Conservation (phyloP, 2,888 invertebrate genomes). For the Harpalus rubripes region DNA sequence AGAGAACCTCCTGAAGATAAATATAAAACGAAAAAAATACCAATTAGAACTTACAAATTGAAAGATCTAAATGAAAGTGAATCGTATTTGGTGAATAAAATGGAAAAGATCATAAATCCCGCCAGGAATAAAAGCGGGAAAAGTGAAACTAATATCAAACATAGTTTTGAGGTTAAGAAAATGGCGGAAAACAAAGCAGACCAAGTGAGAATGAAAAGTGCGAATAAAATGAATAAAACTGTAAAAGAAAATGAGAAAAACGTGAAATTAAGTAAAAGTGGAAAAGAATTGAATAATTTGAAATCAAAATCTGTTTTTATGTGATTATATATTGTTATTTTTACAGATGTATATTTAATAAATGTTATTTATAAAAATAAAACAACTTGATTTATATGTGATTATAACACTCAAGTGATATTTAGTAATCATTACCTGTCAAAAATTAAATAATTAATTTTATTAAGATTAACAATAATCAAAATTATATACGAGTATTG, state of each 20-base stretch:
- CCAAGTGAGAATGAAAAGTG: slow-evolving; percentile 9
- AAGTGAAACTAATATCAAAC: background rate
- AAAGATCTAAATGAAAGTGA: background rate
- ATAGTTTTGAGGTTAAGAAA: background rate
- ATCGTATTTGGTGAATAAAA: background rate
- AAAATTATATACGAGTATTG: background rate
- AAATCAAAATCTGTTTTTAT: slow-evolving; percentile 44
- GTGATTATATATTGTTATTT: background rate
- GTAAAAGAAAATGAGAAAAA: background rate
- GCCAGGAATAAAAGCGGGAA: background rate
- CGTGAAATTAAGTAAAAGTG: slow-evolving; percentile 13
- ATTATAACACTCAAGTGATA: too few species aligned
- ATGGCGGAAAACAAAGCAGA: background rate
- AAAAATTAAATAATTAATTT: too few species aligned
- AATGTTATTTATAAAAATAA: background rate
- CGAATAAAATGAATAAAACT: background rate
- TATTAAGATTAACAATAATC: too few species aligned
- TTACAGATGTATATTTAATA: background rate
- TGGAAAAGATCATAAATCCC: background rate
- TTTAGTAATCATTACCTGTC: too few species aligned
- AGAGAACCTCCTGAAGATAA: slow-evolving; percentile 19
- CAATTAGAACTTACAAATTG: slow-evolving; percentile 18
- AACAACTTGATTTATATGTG: too few species aligned
- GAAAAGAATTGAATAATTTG: slow-evolving; percentile 25
- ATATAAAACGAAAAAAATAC: slow-evolving; percentile 28